phyloP scores from a whole-genome alignment of 2,888 invertebrate genomes.

The Myathropa florea region DNA sequence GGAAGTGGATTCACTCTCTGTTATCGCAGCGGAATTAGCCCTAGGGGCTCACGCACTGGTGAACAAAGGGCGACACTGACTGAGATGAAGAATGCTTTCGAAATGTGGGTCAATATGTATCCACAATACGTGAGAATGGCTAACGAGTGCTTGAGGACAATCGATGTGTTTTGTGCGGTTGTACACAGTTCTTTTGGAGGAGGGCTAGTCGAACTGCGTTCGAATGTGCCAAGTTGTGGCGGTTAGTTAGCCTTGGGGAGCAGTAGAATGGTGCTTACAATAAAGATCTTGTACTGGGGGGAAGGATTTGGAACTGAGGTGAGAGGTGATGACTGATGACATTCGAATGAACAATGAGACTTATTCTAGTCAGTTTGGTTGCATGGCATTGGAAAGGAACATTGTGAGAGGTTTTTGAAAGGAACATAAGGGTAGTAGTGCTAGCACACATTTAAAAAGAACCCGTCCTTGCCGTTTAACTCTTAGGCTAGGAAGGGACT shows the following conservation, averaged over 20 bases:
- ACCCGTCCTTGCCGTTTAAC: no score
- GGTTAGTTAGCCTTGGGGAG: background rate
- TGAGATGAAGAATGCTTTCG: background rate
- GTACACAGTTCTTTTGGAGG: background rate
- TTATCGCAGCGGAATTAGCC: no score
- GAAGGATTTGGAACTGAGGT: no score
- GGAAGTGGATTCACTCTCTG: no score
- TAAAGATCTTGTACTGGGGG: background rate
- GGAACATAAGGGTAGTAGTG: no score
- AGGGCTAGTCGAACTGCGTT: background rate
- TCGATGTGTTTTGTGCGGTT: background rate
- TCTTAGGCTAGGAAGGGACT: no score
- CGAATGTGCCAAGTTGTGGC: background rate
- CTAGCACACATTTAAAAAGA: no score
- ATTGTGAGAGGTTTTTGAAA: no score
- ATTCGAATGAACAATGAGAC: no score
- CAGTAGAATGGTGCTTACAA: background rate
- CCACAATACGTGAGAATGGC: background rate
- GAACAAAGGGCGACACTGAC: background rate
- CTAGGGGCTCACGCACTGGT: background rate
- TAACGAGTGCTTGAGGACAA: background rate
- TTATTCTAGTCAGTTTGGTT: no score
- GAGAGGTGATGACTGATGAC: no score
- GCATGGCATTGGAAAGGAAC: no score
- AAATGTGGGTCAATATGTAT: background rate